Percentiles rank a stretch among this genome's conserved stretches.
phyloP scores from a whole-genome alignment of 2,888 invertebrate genomes.

The Anthrax anthrax region DNA sequence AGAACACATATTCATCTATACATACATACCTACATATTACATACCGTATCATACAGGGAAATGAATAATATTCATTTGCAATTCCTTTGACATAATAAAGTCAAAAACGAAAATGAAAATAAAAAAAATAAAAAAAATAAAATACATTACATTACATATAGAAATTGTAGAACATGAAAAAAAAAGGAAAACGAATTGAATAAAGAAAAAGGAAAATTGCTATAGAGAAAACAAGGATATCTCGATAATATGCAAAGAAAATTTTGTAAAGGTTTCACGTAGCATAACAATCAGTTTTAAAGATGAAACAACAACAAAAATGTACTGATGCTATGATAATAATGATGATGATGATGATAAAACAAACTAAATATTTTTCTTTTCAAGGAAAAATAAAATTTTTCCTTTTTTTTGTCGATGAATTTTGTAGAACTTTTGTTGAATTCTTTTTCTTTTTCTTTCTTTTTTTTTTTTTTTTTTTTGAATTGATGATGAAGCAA shows the following conservation, averaged over 20 bases:
- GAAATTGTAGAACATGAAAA: neutral
- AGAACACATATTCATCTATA: no score
- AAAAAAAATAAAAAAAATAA: neutral
- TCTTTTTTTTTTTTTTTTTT: no score
- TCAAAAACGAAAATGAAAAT: neutral
- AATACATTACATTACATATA: no score
- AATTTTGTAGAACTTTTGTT: no score
- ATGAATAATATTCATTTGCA: constrained; percentile 5
- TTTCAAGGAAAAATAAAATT: no score
- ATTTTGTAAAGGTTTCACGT: neutral
- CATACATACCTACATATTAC: no score
- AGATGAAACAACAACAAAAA: neutral
- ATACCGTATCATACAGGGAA: no score
- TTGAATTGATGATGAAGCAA: no score
- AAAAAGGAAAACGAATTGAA: neutral
- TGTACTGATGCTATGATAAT: neutral
- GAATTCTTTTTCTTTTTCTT: no score
- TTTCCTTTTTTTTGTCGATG: no score
- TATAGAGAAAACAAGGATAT: no score
- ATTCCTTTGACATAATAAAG: constrained; percentile 7
- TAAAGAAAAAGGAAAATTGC: neutral
- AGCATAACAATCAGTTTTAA: neutral
- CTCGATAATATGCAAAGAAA: neutral
- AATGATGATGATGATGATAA: neutral
- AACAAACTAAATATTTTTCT: neutral